A percentile compares a stretch with the other conserved stretches of the same genome.
These are phyloP conservation scores for Drosophila ercepeae DNA, from an alignment of 1,140 invertebrate species.

Conservation along the genomic window DNA sequence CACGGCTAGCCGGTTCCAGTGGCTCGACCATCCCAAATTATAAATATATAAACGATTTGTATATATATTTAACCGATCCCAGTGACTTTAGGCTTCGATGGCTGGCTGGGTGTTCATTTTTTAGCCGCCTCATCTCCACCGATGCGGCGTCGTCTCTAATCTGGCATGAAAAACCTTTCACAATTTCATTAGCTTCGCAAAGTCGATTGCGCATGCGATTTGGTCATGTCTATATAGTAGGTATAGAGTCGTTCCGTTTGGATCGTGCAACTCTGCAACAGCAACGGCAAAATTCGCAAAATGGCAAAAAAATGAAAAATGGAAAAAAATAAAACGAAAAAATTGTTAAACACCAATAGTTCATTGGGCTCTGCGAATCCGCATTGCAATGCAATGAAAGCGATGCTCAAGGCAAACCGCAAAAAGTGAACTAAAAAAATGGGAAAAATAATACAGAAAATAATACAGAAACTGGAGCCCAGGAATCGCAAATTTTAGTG, in stretches of 20 bases:
- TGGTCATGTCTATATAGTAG: conserved; percentile 31
- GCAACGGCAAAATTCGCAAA: conserved; percentile 8
- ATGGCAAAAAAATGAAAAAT: neutral
- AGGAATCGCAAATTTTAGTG: conserved; percentile 41
- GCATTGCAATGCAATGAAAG: conserved; percentile 64
- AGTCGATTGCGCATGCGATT: conserved; percentile 50
- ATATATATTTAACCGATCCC: conserved; percentile 15
- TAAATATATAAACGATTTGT: neutral
- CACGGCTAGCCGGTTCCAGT: conserved; percentile 37
- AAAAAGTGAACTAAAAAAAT: conserved; percentile 20
- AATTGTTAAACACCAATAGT: conserved; percentile 54
- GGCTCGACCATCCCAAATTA: neutral
- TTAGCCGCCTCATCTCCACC: conserved; percentile 49
- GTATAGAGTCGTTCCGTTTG: neutral
- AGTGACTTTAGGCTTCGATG: neutral
- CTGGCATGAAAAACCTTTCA: conserved; percentile 73
- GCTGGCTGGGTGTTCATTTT: conserved; percentile 1
- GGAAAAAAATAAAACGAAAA: neutral
- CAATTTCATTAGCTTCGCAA: conserved; percentile 68
- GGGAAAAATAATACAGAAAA: neutral
- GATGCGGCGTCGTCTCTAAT: conserved; percentile 30
- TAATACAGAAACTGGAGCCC: conserved; percentile 35
- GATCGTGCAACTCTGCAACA: conserved; percentile 47
- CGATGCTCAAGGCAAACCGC: conserved; percentile 72
- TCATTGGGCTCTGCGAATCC: conserved; percentile 80